Conservation (phyloP, 2,113 vertebrate species). For the Telmatochromis sp. region DNA sequence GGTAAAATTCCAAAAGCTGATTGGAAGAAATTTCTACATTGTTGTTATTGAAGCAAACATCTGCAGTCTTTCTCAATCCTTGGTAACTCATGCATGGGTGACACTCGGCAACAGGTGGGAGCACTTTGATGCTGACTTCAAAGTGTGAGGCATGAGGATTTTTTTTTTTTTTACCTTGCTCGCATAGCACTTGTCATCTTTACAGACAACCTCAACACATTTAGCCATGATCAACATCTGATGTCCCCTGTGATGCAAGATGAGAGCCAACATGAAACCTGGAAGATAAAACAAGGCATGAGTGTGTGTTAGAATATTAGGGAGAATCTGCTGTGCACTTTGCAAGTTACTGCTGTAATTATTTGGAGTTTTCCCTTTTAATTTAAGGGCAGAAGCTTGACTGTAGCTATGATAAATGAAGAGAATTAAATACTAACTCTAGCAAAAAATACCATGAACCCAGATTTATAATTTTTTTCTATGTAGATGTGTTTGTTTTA, state of each 20-base stretch:
- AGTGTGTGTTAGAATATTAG: not conserved
- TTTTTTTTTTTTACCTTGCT: not conserved
- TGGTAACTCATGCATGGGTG: not conserved
- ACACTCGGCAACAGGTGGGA: not conserved
- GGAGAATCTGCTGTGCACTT: not conserved
- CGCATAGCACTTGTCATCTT: not conserved
- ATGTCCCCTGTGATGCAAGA: not conserved
- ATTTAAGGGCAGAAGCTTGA: not conserved
- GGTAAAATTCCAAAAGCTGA: not conserved
- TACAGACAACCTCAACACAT: not conserved
- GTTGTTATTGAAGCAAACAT: not conserved
- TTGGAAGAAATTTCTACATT: not conserved
- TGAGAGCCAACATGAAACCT: not conserved
- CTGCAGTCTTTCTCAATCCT: not conserved
- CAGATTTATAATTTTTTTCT: not conserved
- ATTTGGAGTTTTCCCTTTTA: not conserved
- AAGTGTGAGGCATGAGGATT: not conserved
- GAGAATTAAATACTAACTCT: not conserved
- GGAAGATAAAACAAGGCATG: not conserved
- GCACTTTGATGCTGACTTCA: constrained; percentile 14
- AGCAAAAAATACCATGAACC: not conserved
- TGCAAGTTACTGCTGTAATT: not conserved
- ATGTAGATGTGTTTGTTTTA: not conserved
- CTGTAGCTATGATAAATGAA: not conserved
- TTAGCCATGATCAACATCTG: not conserved